Evolutionary conservation across 2,113 vertebrate genomes (phyloP).

Genomic region (Hyperoodon ampullatus): DNA sequence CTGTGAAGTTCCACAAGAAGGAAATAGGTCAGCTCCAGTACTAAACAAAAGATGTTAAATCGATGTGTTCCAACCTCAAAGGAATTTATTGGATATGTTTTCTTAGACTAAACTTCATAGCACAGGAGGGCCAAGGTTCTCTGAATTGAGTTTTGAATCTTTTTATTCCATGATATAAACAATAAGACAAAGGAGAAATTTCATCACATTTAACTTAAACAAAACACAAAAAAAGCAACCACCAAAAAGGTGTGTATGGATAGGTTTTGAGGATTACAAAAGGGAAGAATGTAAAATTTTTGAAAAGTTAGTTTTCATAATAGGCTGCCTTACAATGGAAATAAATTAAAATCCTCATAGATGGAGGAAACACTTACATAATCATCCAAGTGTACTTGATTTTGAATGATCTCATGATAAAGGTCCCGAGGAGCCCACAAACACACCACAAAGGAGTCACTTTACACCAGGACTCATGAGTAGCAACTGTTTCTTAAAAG

Average conservation of each 20-base stretch:
- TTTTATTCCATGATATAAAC: conserved; percentile 64
- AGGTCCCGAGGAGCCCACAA: conserved; percentile 63
- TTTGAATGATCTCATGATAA: conserved; percentile 71
- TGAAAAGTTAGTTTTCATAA: conserved; percentile 27
- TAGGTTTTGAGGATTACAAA: conserved; percentile 10
- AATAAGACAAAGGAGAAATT: background rate
- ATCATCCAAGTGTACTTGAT: conserved; percentile 57
- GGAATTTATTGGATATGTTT: conserved; percentile 45
- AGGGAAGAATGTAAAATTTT: conserved; percentile 6
- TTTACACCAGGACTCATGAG: conserved; percentile 28
- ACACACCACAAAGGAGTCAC: conserved; percentile 31
- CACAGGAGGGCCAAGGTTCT: conserved; percentile 35
- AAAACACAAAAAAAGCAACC: background rate
- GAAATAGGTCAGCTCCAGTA: background rate
- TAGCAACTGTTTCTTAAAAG: conserved; percentile 75
- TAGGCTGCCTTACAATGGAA: conserved; percentile 66
- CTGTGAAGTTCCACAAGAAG: conserved; percentile 5
- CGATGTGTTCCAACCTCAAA: background rate
- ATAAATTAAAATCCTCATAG: conserved; percentile 66
- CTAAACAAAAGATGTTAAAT: conserved; percentile 14
- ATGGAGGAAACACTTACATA: conserved; percentile 73
- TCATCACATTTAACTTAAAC: conserved; percentile 3
- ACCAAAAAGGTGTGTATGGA: background rate
- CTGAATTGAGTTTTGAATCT: conserved; percentile 55
- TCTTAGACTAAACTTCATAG: conserved; percentile 10